Evolutionary conservation across 2,888 invertebrate species (phyloP).

Genomic region (Noctua fimbriata): DNA sequence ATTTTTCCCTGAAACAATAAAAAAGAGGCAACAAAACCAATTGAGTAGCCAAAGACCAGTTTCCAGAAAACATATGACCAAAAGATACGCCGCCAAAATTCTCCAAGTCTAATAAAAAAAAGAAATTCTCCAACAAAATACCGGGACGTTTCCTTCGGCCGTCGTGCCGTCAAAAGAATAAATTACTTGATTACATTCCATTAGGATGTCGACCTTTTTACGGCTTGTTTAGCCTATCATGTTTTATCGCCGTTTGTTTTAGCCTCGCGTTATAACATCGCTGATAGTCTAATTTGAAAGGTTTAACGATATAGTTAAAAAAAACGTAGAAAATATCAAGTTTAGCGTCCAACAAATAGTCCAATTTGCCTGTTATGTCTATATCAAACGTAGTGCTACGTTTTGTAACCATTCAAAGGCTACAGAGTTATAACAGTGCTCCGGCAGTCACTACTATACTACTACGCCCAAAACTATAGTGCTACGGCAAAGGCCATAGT

Average conservation of each 20-base stretch:
- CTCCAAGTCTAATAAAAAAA: constrained; percentile 18
- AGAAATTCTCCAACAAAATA: constrained; percentile 25
- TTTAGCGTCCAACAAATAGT: neutral
- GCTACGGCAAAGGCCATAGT: no score
- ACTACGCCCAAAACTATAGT: neutral
- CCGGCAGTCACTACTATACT: neutral
- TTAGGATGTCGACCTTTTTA: constrained; percentile 64
- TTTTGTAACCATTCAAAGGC: neutral
- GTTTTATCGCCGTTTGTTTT: constrained; percentile 62
- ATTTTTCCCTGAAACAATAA: neutral
- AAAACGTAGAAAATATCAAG: neutral
- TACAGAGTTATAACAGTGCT: neutral
- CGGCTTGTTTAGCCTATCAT: constrained; percentile 65
- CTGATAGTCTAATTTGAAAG: constrained; percentile 55
- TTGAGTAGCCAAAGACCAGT: neutral
- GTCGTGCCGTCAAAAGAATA: constrained; percentile 59
- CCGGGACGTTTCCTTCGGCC: constrained; percentile 32
- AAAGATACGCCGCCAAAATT: constrained; percentile 4
- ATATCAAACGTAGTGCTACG: neutral
- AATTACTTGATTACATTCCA: constrained; percentile 68
- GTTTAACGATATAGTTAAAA: constrained; percentile 41
- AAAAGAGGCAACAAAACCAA: neutral
- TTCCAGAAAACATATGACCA: neutral
- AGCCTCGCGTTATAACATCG: constrained; percentile 43
- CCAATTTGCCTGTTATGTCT: neutral